Percentiles rank a stretch among this genome's conserved stretches.
phyloP scores from a whole-genome alignment of 2,888 invertebrate genomes.

The Agapostemon virescens region DNA sequence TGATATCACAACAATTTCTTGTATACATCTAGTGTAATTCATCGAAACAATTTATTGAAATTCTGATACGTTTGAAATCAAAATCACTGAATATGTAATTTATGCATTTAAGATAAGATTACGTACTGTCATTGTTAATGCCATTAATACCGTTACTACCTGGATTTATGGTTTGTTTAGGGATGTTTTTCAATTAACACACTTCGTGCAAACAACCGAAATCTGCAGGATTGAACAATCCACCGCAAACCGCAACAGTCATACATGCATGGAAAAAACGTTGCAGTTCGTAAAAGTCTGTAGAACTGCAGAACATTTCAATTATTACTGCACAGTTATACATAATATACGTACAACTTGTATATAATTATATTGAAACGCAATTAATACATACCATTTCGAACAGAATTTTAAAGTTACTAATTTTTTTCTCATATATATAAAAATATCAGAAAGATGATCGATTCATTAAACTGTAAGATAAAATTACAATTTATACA shows the following conservation, averaged over 20 bases:
- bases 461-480: slow-evolving; percentile 31
- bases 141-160: neutral
- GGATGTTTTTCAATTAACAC: too few relatives aligned
- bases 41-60: neutral
- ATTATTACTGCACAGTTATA: slow-evolving; percentile 26
- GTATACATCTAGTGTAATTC: neutral
- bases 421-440: slow-evolving; percentile 24
- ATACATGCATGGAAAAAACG: neutral
- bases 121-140: slow-evolving; percentile 9
- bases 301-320: slow-evolving; percentile 27
- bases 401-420: slow-evolving; percentile 44
- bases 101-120: slow-evolving; percentile 22
- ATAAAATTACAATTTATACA: slow-evolving; percentile 55
- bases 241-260: neutral
- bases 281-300: slow-evolving; percentile 5
- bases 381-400: slow-evolving; percentile 35
- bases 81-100: slow-evolving; percentile 17
- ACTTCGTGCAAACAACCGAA: too few relatives aligned
- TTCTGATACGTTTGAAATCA: neutral
- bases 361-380: slow-evolving; percentile 37
- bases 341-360: slow-evolving; percentile 38
- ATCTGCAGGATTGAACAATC: too few relatives aligned
- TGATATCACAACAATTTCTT: slow-evolving; percentile 14
- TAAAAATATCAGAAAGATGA: slow-evolving; percentile 49
- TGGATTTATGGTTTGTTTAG: too few relatives aligned